Evolutionary conservation across 2,888 invertebrate genomes (phyloP).

Genomic region (Rhingia rostrata): DNA sequence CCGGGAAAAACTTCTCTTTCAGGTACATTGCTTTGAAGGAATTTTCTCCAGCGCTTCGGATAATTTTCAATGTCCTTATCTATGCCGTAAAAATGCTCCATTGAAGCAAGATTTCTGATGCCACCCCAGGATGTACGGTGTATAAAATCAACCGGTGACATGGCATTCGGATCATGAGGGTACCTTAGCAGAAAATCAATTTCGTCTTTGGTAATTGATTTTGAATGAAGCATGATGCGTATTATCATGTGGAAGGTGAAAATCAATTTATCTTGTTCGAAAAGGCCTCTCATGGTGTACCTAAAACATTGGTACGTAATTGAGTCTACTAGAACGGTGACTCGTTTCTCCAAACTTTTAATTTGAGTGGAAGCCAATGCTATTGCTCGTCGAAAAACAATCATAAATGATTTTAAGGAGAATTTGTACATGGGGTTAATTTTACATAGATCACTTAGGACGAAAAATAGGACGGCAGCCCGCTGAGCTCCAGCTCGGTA

Average conservation of each 20-base stretch:
- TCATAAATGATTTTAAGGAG: slow-evolving; percentile 96
- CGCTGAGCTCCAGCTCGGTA: slow-evolving; percentile 93
- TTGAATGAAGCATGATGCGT: slow-evolving; percentile 84
- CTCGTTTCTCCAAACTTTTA: slow-evolving; percentile 88
- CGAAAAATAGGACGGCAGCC: slow-evolving; percentile 96
- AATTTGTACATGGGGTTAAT: slow-evolving; percentile 98
- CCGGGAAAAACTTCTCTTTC: slow-evolving; percentile 97
- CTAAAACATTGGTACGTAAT: slow-evolving; percentile 94
- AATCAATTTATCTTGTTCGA: slow-evolving; percentile 95
- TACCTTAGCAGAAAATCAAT: slow-evolving; percentile 94
- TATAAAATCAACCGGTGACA: slow-evolving; percentile 92
- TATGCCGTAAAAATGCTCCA: slow-evolving; percentile 93
- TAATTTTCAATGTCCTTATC: slow-evolving; percentile 97
- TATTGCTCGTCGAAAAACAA: slow-evolving; percentile 95
- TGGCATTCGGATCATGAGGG: slow-evolving; percentile 88
- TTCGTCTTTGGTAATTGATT: slow-evolving; percentile 87
- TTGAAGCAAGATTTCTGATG: slow-evolving; percentile 89
- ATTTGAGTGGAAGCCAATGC: slow-evolving; percentile 86
- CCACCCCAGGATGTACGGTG: slow-evolving; percentile 92
- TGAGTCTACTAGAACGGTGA: slow-evolving; percentile 90
- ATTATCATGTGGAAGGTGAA: slow-evolving; percentile 94
- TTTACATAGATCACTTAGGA: slow-evolving; percentile 94
- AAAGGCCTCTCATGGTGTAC: slow-evolving; percentile 95
- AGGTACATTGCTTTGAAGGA: slow-evolving; percentile 94
- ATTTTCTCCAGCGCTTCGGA: slow-evolving; percentile 95